A percentile compares a stretch with the other conserved stretches of the same genome.
Evolutionary conservation across 2,797 vertebrate species (phyloP).

Genomic region (Setipinna tenuifilis): DNA sequence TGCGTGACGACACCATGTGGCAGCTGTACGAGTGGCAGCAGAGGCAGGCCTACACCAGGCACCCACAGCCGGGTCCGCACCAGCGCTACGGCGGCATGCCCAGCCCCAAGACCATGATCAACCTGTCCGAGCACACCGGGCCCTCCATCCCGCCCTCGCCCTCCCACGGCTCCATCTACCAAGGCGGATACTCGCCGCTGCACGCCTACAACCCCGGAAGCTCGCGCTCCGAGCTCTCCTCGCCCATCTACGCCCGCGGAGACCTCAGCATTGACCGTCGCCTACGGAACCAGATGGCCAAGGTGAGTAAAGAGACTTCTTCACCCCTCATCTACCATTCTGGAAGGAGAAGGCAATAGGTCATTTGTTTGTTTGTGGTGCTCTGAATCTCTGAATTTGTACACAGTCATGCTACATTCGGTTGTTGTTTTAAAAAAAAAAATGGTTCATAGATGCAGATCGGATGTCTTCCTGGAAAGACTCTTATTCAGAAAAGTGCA

Average conservation of each 20-base stretch:
- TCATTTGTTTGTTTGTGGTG: not conserved
- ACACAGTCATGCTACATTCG: not conserved
- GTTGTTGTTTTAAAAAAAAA: not conserved
- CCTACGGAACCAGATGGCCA: constrained; percentile 75
- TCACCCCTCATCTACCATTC: not conserved
- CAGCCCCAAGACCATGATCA: constrained; percentile 86
- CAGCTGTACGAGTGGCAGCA: constrained; percentile 98
- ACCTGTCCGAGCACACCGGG: constrained; percentile 77
- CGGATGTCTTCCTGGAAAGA: not conserved
- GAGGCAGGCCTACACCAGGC: constrained; percentile 84
- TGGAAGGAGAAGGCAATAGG: too few relatives aligned
- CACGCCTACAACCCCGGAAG: constrained; percentile 66
- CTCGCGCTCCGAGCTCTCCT: constrained; percentile 80
- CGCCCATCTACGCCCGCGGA: constrained; percentile 77
- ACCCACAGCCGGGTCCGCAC: not conserved
- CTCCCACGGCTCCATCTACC: constrained; percentile 87
- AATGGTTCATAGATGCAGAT: not conserved
- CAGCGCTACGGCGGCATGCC: constrained; percentile 81
- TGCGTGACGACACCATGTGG: constrained; percentile 97
- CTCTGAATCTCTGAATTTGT: not conserved
- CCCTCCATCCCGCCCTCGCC: constrained; percentile 89
- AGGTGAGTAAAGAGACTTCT: constrained; percentile 71
- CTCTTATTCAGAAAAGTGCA: not conserved
- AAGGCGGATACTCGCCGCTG: constrained; percentile 80
- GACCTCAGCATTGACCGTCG: constrained; percentile 85